Base-by-base conservation (phyloP, 2,888 invertebrate species). In the Ectropis crepuscularia region DNA sequence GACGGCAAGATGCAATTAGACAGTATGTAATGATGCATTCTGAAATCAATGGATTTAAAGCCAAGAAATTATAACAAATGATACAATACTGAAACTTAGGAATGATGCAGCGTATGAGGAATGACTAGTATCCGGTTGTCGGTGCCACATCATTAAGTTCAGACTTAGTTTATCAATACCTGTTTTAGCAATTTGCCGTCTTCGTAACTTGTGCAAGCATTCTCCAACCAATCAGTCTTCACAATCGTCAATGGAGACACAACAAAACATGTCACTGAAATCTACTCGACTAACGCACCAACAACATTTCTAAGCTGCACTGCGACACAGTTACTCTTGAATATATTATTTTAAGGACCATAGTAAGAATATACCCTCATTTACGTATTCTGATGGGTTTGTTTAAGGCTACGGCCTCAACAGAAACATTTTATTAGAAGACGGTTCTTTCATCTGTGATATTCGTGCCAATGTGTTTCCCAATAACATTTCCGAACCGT, bases 1-100 rank as follows among this genome's bases (percentile, higher is more conserved):
- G 92, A 92, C 92, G 92, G 92, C 92, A 92, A 92, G 90, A 90
- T 92, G 92, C 91, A 87, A 88, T 88, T 83, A 87, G 83, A 86
- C 76, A 84, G 81, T 82, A 79, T 77, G 55, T 55, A 55, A 55
- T 55, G 85, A 86, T 85, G 86, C 80, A 80, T 76, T 86, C 87
- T 87, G 81, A 90, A 89, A 92, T 85, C 80, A 86, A 90, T 87
- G 85, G 81, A 82, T 83, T 80, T 80, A 87, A 28, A 87, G 85
- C 86, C 76, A 85, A 79, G 77, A 86, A 87, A 88, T 79, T 73
- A 87, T 79, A 85, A 85, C 54, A 60, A 60, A 72, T 85, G 61
- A 70, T 84, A 85, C 75, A 85, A 86, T 75, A 77, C 71, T 82
- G 82, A 80, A 84, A 87, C 77, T 84, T 72, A 82, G 78, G 74